phyloP scores from a whole-genome alignment of 2,888 invertebrate genomes.

The Eurytoma californica region DNA sequence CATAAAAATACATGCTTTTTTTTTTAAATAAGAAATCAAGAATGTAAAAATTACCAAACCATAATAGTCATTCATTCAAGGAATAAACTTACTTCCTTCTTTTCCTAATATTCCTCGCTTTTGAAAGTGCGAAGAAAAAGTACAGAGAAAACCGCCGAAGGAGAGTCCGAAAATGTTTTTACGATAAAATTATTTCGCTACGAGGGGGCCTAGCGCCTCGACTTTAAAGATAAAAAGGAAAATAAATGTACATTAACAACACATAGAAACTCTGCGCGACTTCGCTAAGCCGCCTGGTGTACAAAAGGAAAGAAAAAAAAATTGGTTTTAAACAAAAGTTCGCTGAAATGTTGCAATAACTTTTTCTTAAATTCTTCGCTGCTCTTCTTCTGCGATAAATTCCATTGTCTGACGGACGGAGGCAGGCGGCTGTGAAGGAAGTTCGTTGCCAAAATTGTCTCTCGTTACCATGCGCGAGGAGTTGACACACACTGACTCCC shows the following conservation, averaged over 20 bases:
- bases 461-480: conserved; percentile 16
- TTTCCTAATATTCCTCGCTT: background rate
- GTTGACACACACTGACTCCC: conserved; percentile 25
- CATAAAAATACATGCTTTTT: conserved; percentile 30
- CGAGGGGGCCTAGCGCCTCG: conserved; percentile 17
- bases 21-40: conserved; percentile 20
- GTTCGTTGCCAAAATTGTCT: conserved; percentile 39
- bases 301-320: conserved; percentile 35
- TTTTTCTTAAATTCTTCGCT: conserved; percentile 25
- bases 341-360: conserved; percentile 39
- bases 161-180: conserved; percentile 24
- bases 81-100: conserved; percentile 27
- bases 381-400: conserved; percentile 37
- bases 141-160: background rate
- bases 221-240: conserved; percentile 51
- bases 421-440: conserved; percentile 46
- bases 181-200: conserved; percentile 38
- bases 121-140: background rate
- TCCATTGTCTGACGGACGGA: conserved; percentile 53
- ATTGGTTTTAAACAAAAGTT: conserved; percentile 10
- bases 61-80: conserved; percentile 13
- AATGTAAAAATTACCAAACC: conserved; percentile 51
- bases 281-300: conserved; percentile 36
- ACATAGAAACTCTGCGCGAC: conserved; percentile 60
- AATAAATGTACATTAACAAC: conserved; percentile 64